Evolutionary conservation across 2,888 invertebrate genomes (phyloP), one percentile per base, ranked within the genome.

Genomic region (Formica aserva): DNA sequence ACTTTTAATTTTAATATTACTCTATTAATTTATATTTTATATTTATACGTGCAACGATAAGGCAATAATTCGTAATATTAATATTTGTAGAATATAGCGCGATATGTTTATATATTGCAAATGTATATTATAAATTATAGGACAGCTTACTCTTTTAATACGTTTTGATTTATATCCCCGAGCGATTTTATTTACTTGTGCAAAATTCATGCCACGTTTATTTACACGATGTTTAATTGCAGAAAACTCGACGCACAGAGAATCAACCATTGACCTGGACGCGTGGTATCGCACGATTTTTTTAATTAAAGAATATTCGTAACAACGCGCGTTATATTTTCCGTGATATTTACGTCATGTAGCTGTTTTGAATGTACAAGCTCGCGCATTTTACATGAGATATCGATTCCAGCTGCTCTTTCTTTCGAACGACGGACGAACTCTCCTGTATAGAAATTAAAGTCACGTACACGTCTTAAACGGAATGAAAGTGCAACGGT

Each of bases 191-290:
- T 80, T 80, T 80, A 80, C 72, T 72, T 62, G 57, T 11, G 60
- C 72, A 26, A 72, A 72, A 60, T 80, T 72, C 72, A 71, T 18
- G 71, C 15, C 71, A 60, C 78, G 78, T 80, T 80, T 72, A 62
- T 72, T 72, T 60, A 57, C 72, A 35, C 62, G 72, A 80, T 72
- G 72, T 72, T 80, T 72, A 60, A 80, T 80, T 60, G 78, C 78
- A 80, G 72, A 80, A 80, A 72, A 80, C 35, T 26, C 45, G 29
- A 65, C 48, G 65, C 55, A 15, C 77, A 9, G 26, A 38, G 26
- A 26, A 38, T 35, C 55, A 69, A 22, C 65, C 38, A 38, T 38
- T 22, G 38, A 65, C 6, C n/a, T 26, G 45, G 18, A 45, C 72
- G 60, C 72, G 78, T 22, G 60, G 15, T 32, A 62, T 62, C 55